phyloP scores from a whole-genome alignment of 2,888 invertebrate species.

The Philereme transversata region DNA sequence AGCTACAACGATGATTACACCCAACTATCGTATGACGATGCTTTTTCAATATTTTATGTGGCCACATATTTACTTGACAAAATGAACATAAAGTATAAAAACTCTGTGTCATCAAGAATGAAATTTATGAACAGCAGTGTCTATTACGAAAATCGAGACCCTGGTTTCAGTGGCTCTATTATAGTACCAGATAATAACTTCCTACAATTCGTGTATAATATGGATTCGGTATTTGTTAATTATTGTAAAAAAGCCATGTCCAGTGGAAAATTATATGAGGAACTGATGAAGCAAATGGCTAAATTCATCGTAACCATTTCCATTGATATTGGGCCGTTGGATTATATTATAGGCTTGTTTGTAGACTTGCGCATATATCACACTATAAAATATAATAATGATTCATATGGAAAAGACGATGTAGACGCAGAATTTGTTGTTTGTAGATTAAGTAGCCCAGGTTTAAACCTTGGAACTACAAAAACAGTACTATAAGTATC shows the following conservation, averaged over 20 bases:
- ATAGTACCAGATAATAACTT: constrained; percentile 13
- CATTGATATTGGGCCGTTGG: neutral
- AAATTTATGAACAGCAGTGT: constrained; percentile 11
- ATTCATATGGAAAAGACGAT: neutral
- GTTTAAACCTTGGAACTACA: neutral
- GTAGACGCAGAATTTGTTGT: neutral
- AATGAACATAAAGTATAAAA: constrained; percentile 8
- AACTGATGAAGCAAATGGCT: constrained; percentile 4
- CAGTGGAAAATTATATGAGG: constrained; percentile 5
- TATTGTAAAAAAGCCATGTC: constrained; percentile 6
- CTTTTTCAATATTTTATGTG: constrained; percentile 3
- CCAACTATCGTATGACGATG: constrained; percentile 2
- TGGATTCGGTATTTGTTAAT: constrained; percentile 10
- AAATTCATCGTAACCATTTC: neutral
- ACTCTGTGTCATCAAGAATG: constrained; percentile 1
- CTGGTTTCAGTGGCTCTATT: neutral
- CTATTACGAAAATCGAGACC: neutral
- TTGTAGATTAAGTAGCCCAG: neutral
- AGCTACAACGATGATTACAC: constrained; percentile 1
- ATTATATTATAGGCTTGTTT: constrained; percentile 7
- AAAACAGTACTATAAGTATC: neutral
- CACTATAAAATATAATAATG: constrained; percentile 12
- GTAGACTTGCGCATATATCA: constrained; percentile 9
- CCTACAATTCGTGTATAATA: constrained; percentile 5
- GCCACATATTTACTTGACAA: constrained; percentile 8